Evolutionary conservation across 2,113 vertebrate species (phyloP), one percentile per base, ranked within the genome.

Genomic region (Carollia perspicillata): DNA sequence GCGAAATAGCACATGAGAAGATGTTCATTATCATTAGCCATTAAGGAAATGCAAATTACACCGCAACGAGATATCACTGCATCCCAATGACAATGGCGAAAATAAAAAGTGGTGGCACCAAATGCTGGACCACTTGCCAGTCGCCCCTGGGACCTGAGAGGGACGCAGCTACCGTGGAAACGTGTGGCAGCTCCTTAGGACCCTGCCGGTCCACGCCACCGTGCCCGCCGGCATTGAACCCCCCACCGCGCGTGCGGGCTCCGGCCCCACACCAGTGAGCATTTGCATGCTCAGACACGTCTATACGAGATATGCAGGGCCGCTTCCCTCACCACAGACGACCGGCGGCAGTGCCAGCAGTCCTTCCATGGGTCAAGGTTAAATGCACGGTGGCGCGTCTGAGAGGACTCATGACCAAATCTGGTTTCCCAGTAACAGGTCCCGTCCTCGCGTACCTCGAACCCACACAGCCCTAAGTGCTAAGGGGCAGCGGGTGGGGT

Each of bases 331-430:
- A 20, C 9, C 8, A 1, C 16, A 5, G 37, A 18, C 7, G 6
- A 13, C 18, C 8, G 1, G 12, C 3, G 28, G 18, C 47, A 40
- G 4, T 8, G 8, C 18, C 47, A 3, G 74, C 3, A 13, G 75
- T 5, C 28, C 8, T 23, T 68, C 33, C 1, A 0, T 14, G 63
- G 8, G 9, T 20, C 26, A 42, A 0, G 42, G 30, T 23, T 14
- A 5, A 16, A 42, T 0, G 11, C 28, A 8, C 6, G 1, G 58
- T 2, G 44, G 7, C 6, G 0, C 14, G 0, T 28, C 22, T 4
- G 4, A 0, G 23, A 28, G 58, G 58, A 28, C 58, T 60, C 23
- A 11, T 8, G 23, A 11, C 58, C 26, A 9, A 28, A 23, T 58
- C 8, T 26, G 22, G 55, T 26, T 58, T 58, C 55, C 55, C 55